Base-by-base conservation (phyloP, 2,113 vertebrate genomes). In the Micronycteris hirsuta region DNA sequence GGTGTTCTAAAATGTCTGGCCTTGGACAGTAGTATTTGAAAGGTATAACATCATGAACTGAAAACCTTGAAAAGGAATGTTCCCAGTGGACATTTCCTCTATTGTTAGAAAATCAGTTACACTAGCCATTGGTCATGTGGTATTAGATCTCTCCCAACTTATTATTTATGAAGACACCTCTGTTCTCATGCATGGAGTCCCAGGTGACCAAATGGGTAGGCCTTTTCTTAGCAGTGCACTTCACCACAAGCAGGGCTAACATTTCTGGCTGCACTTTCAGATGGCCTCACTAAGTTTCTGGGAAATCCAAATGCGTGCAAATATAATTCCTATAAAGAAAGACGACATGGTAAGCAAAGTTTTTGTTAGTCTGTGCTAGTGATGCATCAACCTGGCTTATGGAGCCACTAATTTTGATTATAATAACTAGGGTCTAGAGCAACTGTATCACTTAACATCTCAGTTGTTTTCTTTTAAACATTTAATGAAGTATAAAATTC, bases 261-360 rank as follows among this genome's bases (percentile, higher is more conserved):
- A 52, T 38, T 56, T 68, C 26, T 87, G 85, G 16, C 54, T 73
- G 4, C 11, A 54, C 28, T 70, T 84, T 93, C 12, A 33, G 41
- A 58, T 58, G 74, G 16, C 49, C 31, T 94, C 52, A 78, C 11
- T 68, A 56, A 65, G 31, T 33, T 67, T 19, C 15, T 61, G 12
- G 33, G 19, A 71, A 90, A 92, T 84, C 43, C 41, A 33, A 90
- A 58, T 31, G 47, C 33, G 5, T 91, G 13, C n/a, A 80, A 74
- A 89, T 76, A 28, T 52, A 76, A 86, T 81, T 93, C 54, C 45
- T 68, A 13, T 70, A 54, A 83, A 96, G 76, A 77, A 70, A 92
- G 33, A 80, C 47, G 76, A 14, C 10, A 47, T 4, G 47, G 33
- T 54, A 90, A 95, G 36, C 70, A 63, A 14, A 61, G 2, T 74